These are phyloP conservation scores for Scomberomorus guttatus DNA, from an alignment of 2,797 vertebrate genomes.

Conservation along the genomic window DNA sequence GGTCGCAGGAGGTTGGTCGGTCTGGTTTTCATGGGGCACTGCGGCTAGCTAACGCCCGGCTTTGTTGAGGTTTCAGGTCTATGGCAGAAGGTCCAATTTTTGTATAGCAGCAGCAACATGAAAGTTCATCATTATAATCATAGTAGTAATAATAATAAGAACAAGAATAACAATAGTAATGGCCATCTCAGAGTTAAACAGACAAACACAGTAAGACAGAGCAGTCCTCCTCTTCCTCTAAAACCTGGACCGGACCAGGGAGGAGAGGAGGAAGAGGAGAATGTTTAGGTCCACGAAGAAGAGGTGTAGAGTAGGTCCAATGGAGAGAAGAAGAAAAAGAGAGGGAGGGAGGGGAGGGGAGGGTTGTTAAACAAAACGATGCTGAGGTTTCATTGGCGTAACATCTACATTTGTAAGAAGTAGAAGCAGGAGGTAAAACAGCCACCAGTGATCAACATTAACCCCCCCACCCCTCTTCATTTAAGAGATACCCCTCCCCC, in stretches of 20 bases:
- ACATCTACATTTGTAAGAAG: slow-evolving; percentile 55
- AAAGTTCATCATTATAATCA: slow-evolving; percentile 76
- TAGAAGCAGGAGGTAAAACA: slow-evolving; percentile 52
- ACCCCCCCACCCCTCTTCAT: neutral
- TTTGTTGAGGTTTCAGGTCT: slow-evolving; percentile 88
- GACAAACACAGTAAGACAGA: slow-evolving; percentile 73
- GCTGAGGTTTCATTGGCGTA: slow-evolving; percentile 70
- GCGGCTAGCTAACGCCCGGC: slow-evolving; percentile 55
- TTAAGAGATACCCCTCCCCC: neutral
- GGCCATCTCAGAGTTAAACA: slow-evolving; percentile 74
- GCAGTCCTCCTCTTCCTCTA: slow-evolving; percentile 45
- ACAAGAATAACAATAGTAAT: slow-evolving; percentile 65
- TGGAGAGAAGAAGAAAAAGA: slow-evolving; percentile 24
- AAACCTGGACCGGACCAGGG: slow-evolving; percentile 45
- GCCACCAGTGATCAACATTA: slow-evolving; percentile 29
- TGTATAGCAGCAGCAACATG: slow-evolving; percentile 87
- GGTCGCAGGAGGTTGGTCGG: slow-evolving; percentile 47
- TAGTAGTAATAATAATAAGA: slow-evolving; percentile 50
- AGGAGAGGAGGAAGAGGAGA: slow-evolving; percentile 43
- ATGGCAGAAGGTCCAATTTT: slow-evolving; percentile 84
- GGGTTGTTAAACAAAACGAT: slow-evolving; percentile 29
- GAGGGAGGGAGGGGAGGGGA: neutral
- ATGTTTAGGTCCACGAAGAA: slow-evolving; percentile 72
- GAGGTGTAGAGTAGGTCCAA: slow-evolving; percentile 74
- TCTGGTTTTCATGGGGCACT: slow-evolving; percentile 75